Evolutionary conservation across 2,113 vertebrate species (phyloP).

Genomic region (Sisor rabdophorus): DNA sequence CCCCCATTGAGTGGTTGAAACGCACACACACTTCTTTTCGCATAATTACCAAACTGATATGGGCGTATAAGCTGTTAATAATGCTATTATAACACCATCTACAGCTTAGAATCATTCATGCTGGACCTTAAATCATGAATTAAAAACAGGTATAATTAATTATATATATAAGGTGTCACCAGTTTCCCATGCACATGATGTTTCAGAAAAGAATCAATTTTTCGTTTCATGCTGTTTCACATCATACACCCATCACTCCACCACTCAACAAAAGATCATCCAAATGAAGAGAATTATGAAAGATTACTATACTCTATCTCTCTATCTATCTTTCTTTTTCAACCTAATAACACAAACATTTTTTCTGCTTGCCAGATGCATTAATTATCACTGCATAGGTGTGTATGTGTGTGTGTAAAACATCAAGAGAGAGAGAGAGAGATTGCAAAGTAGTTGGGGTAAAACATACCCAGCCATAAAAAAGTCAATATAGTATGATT

Average conservation of each 20-base stretch:
- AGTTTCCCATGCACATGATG: neutral
- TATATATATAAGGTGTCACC: neutral
- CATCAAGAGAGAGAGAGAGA: neutral
- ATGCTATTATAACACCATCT: neutral
- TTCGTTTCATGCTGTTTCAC: neutral
- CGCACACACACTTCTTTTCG: conserved; percentile 46
- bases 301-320: no score
- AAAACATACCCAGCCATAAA: no score
- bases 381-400: neutral
- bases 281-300: no score
- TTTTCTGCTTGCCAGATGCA: conserved; percentile 61
- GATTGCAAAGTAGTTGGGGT: no score
- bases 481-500: no score
- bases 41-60: neutral
- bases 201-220: neutral
- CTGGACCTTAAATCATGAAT: no score
- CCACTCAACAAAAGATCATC: no score
- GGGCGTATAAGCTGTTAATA: no score
- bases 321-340: neutral
- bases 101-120: no score
- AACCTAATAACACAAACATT: conserved; percentile 45
- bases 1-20: conserved; percentile 70
- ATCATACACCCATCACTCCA: neutral
- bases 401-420: conserved; percentile 14
- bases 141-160: neutral